Conservation (phyloP, 92 coral and sea anemone species). For the Micromussa lordhowensis region DNA sequence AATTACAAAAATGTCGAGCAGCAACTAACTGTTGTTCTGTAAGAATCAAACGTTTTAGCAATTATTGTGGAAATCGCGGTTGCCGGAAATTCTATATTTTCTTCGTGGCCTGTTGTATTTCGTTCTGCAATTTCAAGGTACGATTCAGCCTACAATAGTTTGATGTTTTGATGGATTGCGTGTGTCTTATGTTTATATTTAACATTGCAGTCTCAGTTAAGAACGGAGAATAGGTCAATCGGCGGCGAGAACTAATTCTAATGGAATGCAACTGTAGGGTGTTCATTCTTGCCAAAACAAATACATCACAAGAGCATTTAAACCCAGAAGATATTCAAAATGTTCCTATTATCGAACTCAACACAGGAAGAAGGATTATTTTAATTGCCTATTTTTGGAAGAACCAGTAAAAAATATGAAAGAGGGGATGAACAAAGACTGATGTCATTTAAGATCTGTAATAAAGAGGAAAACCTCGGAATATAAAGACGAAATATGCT, state of each 20-base stretch:
- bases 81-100: not conserved
- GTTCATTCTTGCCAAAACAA: not conserved
- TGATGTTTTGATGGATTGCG: not conserved
- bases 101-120: slow-evolving; percentile 9
- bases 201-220: not conserved
- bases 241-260: not conserved
- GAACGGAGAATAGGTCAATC: not conserved
- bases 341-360: not conserved
- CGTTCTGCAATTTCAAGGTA: slow-evolving; percentile 14
- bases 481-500: not conserved
- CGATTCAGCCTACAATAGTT: not conserved
- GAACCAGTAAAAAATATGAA: not conserved
- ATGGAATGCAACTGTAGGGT: not conserved
- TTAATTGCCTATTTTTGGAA: not conserved
- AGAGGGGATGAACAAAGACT: not conserved
- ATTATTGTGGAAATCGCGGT: not conserved
- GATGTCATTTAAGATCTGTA: not conserved
- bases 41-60: slow-evolving; percentile 1
- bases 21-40: not conserved
- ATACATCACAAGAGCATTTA: too few relatives aligned
- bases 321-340: not conserved
- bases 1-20: slow-evolving; percentile 5
- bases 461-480: not conserved
- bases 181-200: not conserved
- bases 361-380: not conserved